phyloP scores from a whole-genome alignment of 2,797 vertebrate species.

The Acanthurus leucopareius region DNA sequence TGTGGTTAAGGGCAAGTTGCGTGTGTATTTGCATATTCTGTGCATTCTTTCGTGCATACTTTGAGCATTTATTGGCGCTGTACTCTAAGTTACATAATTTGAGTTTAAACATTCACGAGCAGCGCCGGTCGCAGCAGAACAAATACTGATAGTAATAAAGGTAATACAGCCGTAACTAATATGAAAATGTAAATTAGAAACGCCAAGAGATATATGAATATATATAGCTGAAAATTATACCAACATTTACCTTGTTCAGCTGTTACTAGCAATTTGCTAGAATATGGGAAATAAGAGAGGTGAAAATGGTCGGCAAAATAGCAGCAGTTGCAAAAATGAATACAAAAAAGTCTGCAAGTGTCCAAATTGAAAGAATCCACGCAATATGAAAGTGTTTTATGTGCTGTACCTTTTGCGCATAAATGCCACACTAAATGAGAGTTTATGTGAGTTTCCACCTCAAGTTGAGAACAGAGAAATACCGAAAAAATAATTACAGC shows the following conservation, averaged over 20 bases:
- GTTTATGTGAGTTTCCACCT: neutral
- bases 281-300: neutral
- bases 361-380: neutral
- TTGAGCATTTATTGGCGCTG: neutral
- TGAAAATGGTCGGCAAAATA: neutral
- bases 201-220: neutral
- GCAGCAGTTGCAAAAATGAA: neutral
- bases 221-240: neutral
- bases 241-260: neutral
- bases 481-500: neutral
- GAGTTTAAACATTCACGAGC: too few species aligned
- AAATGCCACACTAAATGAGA: neutral
- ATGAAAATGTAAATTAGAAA: neutral
- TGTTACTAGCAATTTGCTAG: neutral
- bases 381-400: neutral
- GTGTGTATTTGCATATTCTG: slow-evolving; percentile 1
- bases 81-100: neutral
- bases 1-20: slow-evolving; percentile 19
- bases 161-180: too few species aligned
- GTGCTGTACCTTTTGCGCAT: neutral
- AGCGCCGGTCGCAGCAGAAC: neutral
- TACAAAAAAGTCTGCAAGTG: neutral
- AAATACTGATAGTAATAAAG: neutral
- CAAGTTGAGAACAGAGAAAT: neutral
- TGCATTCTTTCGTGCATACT: neutral